These are phyloP conservation scores for Myotis yumanensis DNA, from an alignment of 2,113 vertebrate species.

Conservation along the genomic window DNA sequence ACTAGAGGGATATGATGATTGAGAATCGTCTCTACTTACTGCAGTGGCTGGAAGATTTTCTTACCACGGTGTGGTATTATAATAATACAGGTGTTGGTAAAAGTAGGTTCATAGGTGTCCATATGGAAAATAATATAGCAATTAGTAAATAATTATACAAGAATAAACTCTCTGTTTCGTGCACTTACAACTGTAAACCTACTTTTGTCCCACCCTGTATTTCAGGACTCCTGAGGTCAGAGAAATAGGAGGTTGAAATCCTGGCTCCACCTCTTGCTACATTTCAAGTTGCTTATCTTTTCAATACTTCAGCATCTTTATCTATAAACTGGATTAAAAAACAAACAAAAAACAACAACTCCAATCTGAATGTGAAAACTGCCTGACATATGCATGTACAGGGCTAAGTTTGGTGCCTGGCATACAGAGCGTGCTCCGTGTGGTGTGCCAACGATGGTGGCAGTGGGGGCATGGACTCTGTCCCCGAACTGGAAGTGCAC, in stretches of 20 bases:
- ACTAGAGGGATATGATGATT: background rate
- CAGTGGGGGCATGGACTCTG: fast-evolving
- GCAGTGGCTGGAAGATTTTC: background rate
- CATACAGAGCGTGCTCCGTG: background rate
- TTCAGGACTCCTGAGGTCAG: background rate
- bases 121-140: background rate
- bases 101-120: background rate
- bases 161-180: background rate
- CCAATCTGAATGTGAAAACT: background rate
- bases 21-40: background rate
- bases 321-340: background rate
- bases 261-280: background rate
- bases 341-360: background rate
- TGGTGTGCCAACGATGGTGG: fast-evolving
- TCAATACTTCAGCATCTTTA: background rate
- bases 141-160: background rate
- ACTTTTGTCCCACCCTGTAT: background rate
- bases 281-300: background rate
- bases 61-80: background rate
- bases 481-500: background rate
- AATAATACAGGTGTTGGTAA: background rate
- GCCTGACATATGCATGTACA: background rate
- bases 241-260: background rate
- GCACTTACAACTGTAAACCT: background rate
- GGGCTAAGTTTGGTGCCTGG: no score